Evolutionary conservation across 2,888 invertebrate genomes (phyloP).

Genomic region (Torymus texanus): DNA sequence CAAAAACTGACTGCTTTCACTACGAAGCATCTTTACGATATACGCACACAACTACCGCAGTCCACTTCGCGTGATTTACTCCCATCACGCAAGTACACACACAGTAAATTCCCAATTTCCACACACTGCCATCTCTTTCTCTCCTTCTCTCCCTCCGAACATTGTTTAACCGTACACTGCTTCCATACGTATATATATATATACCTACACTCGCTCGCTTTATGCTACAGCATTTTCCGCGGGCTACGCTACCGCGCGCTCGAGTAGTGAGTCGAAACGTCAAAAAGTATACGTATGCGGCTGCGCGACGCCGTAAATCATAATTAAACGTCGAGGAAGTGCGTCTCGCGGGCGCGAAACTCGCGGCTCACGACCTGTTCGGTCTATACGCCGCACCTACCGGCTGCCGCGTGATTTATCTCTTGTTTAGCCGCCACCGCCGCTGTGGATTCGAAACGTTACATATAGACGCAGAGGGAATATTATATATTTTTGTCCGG

Average conservation of each 20-base stretch:
- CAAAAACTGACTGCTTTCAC: too few relatives aligned
- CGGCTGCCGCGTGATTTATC: conserved; percentile 46
- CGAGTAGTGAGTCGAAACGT: too few relatives aligned
- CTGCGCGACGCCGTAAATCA: conserved; percentile 65
- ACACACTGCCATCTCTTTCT: background rate
- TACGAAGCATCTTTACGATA: too few relatives aligned
- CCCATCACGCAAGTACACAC: background rate
- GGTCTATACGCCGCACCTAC: conserved; percentile 34
- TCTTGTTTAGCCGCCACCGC: conserved; percentile 44
- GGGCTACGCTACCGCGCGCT: conserved; percentile 9
- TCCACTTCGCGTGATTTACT: background rate
- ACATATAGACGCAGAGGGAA: too few relatives aligned
- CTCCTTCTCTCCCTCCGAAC: too few relatives aligned
- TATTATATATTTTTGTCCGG: too few relatives aligned
- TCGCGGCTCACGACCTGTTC: background rate
- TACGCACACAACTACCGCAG: too few relatives aligned
- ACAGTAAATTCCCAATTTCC: background rate
- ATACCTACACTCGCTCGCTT: too few relatives aligned
- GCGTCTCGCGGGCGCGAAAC: conserved; percentile 51
- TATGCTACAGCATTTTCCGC: background rate
- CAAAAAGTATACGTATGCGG: background rate
- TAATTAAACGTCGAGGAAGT: conserved; percentile 70
- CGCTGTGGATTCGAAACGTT: too few relatives aligned
- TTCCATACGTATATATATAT: too few relatives aligned
- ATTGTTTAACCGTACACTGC: too few relatives aligned